Conservation (phyloP, 1,140 invertebrate species). For the Mylabris phalerata region DNA sequence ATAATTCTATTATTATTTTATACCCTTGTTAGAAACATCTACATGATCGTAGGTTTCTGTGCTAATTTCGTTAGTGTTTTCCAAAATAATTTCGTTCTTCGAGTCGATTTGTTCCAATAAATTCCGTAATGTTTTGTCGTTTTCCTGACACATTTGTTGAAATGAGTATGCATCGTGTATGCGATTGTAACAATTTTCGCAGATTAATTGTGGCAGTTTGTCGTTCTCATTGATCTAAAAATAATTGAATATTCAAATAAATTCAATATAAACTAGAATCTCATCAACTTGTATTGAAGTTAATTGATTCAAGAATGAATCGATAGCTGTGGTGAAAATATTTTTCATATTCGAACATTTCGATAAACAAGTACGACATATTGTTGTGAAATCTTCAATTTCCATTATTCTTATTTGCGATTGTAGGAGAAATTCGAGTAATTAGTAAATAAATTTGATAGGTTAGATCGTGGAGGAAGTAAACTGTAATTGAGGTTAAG, state of each 20-base stretch:
- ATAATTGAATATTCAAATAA: background rate
- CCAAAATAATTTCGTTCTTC: too few species aligned
- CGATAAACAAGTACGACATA: slow-evolving; percentile 9
- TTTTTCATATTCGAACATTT: slow-evolving; percentile 6
- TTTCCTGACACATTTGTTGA: slow-evolving; percentile 11
- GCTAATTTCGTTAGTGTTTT: too few species aligned
- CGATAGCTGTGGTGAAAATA: slow-evolving; percentile 11
- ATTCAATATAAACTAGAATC: background rate
- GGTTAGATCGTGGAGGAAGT: too few species aligned
- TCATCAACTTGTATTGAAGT: slow-evolving; percentile 14
- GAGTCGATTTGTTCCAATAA: background rate
- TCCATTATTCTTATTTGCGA: too few species aligned
- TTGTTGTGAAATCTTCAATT: background rate
- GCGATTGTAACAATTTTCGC: slow-evolving; percentile 15
- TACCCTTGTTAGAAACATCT: too few species aligned
- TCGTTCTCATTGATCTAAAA: slow-evolving; percentile 6
- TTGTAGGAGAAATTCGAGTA: too few species aligned
- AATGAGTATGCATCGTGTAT: slow-evolving; percentile 16
- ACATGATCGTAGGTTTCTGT: too few species aligned
- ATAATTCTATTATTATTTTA: too few species aligned
- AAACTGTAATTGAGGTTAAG: too few species aligned
- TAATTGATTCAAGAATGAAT: slow-evolving; percentile 5
- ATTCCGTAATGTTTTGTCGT: background rate
- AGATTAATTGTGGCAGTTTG: slow-evolving; percentile 20
- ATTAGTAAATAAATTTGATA: too few species aligned